Percentiles rank a stretch among this genome's conserved stretches.
Evolutionary conservation across 2,113 vertebrate genomes (phyloP).

Genomic region (Ancistrus triradiatus): DNA sequence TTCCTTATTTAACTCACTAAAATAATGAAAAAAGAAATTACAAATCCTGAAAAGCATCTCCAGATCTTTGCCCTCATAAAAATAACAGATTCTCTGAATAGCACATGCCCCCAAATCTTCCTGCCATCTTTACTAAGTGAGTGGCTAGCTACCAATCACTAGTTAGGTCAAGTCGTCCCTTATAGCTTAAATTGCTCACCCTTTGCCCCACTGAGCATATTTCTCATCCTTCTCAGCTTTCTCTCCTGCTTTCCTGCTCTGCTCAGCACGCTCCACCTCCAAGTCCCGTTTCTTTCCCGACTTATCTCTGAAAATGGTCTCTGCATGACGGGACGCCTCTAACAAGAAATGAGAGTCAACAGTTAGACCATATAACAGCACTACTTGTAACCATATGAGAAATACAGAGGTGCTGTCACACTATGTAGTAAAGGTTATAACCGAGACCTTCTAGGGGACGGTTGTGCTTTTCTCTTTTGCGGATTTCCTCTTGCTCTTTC

Average conservation of each 20-base stretch:
- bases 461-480: constrained; percentile 66
- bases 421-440: too few species aligned
- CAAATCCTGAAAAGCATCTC: too few species aligned
- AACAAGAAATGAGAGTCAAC: not conserved
- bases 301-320: constrained; percentile 89
- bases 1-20: too few species aligned
- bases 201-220: constrained; percentile 91
- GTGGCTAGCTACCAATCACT: too few species aligned
- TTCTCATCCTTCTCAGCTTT: constrained; percentile 78
- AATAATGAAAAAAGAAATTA: too few species aligned
- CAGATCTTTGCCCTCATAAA: too few species aligned
- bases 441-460: constrained; percentile 76
- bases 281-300: constrained; percentile 82
- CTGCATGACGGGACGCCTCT: constrained; percentile 79
- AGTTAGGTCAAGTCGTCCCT: too few species aligned
- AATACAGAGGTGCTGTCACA: too few species aligned
- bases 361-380: not conserved
- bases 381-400: too few species aligned
- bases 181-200: constrained; percentile 65
- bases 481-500: constrained; percentile 79
- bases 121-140: too few species aligned
- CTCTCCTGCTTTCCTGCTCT: constrained; percentile 73
- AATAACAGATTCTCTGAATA: too few species aligned
- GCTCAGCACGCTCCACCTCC: constrained; percentile 76
- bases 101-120: too few species aligned